phyloP scores from a whole-genome alignment of 2,113 vertebrate genomes.

The Eurystomus gularis region DNA sequence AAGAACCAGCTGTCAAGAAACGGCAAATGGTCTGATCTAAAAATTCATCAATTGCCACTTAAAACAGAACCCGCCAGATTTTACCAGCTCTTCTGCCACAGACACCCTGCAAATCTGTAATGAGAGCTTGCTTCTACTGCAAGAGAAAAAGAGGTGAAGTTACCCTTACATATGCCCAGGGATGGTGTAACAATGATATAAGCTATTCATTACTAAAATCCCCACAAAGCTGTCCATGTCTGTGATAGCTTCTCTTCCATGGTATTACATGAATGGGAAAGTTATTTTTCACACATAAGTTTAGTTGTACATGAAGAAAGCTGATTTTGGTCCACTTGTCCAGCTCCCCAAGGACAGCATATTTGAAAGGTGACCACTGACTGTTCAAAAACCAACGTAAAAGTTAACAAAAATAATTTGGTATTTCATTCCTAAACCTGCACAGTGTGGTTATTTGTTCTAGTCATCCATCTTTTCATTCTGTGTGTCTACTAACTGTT shows the following conservation, averaged over 20 bases:
- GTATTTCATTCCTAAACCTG: slow-evolving; percentile 57
- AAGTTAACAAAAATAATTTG: slow-evolving; percentile 68
- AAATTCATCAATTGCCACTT: slow-evolving; percentile 27
- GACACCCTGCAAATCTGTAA: neutral
- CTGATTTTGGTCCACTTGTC: slow-evolving; percentile 75
- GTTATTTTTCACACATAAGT: slow-evolving; percentile 35
- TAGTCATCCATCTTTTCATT: slow-evolving; percentile 44
- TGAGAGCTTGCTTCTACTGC: slow-evolving; percentile 8
- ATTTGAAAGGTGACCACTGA: neutral
- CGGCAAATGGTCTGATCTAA: neutral
- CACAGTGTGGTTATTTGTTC: slow-evolving; percentile 16
- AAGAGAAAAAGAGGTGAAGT: slow-evolving; percentile 41
- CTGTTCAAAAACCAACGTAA: slow-evolving; percentile 51
- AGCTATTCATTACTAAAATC: slow-evolving; percentile 61
- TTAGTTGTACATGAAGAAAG: slow-evolving; percentile 58
- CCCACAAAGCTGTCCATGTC: slow-evolving; percentile 33
- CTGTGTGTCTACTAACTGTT: slow-evolving; percentile 16
- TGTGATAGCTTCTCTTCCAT: slow-evolving; percentile 43
- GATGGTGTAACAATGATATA: slow-evolving; percentile 50
- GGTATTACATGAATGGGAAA: neutral
- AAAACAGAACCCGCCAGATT: slow-evolving; percentile 50
- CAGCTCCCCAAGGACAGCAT: slow-evolving; percentile 48
- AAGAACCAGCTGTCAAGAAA: neutral
- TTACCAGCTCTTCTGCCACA: slow-evolving; percentile 16
- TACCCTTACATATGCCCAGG: slow-evolving; percentile 37